phyloP scores from a whole-genome alignment of 2,113 vertebrate species.

The Chaenocephalus aceratus region DNA sequence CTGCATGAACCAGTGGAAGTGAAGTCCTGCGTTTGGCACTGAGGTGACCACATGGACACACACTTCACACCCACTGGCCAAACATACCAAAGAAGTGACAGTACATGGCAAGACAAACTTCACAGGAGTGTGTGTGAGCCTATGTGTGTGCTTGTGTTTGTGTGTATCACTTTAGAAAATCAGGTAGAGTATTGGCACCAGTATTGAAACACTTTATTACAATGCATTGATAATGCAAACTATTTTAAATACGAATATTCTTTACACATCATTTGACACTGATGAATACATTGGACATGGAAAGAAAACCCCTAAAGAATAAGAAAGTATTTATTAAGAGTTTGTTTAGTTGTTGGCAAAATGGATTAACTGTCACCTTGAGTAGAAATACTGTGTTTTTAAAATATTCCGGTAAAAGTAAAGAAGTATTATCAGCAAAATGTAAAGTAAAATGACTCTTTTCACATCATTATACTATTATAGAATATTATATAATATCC shows the following conservation, averaged over 20 bases:
- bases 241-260: neutral
- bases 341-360: no score
- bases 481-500: no score
- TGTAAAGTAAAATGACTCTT: no score
- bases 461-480: no score
- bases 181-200: neutral
- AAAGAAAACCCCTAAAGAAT: no score
- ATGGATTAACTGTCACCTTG: no score
- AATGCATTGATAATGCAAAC: neutral
- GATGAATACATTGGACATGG: no score
- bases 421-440: no score
- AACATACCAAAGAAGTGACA: slow-evolving; percentile 27
- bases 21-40: neutral
- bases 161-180: neutral
- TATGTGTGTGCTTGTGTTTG: neutral
- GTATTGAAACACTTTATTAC: neutral
- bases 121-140: slow-evolving; percentile 23
- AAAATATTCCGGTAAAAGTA: no score
- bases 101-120: slow-evolving; percentile 19
- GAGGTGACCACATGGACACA: slow-evolving; percentile 40
- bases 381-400: no score
- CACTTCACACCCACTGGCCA: slow-evolving; percentile 53
- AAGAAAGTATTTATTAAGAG: no score
- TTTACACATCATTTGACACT: neutral
- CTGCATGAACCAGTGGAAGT: neutral